Evolutionary conservation across 2,113 vertebrate species (phyloP), one percentile per base, ranked within the genome.

Genomic region (Gadus macrocephalus): DNA sequence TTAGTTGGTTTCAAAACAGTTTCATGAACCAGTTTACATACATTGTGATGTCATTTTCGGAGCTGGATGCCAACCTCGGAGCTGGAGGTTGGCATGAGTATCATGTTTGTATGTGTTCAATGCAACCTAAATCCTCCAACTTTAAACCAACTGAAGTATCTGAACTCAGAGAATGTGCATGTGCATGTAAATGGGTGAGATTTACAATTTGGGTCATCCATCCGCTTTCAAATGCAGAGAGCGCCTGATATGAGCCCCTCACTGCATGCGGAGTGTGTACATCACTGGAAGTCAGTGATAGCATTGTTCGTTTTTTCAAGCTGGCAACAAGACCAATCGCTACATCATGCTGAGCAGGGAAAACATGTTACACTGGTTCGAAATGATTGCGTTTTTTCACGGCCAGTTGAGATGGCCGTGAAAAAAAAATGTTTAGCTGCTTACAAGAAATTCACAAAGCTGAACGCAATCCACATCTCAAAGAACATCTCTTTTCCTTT

Each of bases 171-270:
- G 31, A 70, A 71, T 60, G 60, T 56, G 31, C 60, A 65, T 70
- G 19, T 60, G 65, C 16, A 73, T 65, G 25, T 65, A 38, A 62
- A 70, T 58, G 55, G 55, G 55, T 66, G 66, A 73, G 61, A 72
- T 75, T 74, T 81, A 68, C 68, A 82, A 86, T 86, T 69, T 88
- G 80, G 86, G 86, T 78, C 82, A 86, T 74, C 75, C 79, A 67
- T 78, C 67, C 76, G 25, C 84, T 86, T 82, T 78, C 67, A 49
- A 49, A 49, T 49, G 42, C 70, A 67, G 76, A 59, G 75, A 72
- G 20, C 62, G 64, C 72, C 71, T 69, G 66, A 69, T 75, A 69
- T 73, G 67, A 73, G 67, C 74, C 64, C 79, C 77, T 70, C 69
- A 28, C 71, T 72, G 72, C 75, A 78, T 76, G 62, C 60, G 67